phyloP scores from a whole-genome alignment of 2,113 vertebrate species.

The Scatophagus argus region DNA sequence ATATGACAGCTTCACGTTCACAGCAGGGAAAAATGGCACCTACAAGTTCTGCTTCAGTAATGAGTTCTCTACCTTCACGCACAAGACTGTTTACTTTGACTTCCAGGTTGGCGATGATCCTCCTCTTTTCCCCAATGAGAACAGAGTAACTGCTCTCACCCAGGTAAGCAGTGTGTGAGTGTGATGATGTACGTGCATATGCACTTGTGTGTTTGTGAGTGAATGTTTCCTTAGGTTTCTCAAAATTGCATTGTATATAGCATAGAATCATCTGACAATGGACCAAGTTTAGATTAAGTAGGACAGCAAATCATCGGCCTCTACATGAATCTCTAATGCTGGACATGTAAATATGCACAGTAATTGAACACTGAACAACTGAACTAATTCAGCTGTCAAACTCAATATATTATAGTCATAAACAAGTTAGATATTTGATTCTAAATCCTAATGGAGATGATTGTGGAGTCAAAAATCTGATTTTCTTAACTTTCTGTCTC shows the following conservation, averaged over 20 bases:
- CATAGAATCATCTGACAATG: too few species aligned
- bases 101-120: constrained; percentile 98
- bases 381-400: neutral
- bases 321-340: too few species aligned
- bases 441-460: neutral
- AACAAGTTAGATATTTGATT: neutral
- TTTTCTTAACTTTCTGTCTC: neutral
- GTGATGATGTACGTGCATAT: neutral
- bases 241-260: neutral
- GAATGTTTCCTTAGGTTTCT: neutral
- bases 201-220: neutral
- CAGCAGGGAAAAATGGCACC: constrained; percentile 93
- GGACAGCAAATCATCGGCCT: too few species aligned
- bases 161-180: constrained; percentile 85
- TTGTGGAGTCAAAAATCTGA: too few species aligned
- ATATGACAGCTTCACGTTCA: constrained; percentile 98
- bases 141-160: constrained; percentile 95
- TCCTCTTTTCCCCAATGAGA: constrained; percentile 97
- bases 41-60: constrained; percentile 99
- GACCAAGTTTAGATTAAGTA: too few species aligned
- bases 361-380: too few species aligned
- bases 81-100: constrained; percentile 99
- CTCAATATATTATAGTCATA: neutral
- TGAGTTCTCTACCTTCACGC: constrained; percentile 98
- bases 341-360: too few species aligned